Conservation (phyloP, 2,797 vertebrate genomes). For the Sus cebifrons region DNA sequence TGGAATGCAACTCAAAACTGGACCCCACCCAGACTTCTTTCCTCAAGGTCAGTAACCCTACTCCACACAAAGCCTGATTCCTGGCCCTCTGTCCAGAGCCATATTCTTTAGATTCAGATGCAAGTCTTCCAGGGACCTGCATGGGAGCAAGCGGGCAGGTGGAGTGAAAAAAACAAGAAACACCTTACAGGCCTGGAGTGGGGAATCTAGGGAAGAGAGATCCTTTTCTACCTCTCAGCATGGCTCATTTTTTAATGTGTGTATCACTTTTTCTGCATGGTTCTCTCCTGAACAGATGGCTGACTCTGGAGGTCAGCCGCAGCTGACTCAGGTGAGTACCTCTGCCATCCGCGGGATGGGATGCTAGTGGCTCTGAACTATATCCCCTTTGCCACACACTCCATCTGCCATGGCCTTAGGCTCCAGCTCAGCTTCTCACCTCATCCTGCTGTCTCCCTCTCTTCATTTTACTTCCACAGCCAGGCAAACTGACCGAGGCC, state of each 20-base stretch:
- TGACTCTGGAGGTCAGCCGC: constrained; percentile 96
- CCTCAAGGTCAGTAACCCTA: constrained; percentile 92
- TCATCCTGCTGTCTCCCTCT: background rate
- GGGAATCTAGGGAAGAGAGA: constrained; percentile 15
- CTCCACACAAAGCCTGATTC: background rate
- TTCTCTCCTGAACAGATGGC: constrained; percentile 93
- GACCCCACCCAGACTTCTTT: constrained; percentile 97
- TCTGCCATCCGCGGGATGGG: background rate
- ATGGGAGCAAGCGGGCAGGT: background rate
- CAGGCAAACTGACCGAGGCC: constrained; percentile 96
- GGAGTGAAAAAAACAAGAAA: background rate
- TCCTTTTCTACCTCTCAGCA: background rate
- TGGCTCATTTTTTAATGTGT: background rate
- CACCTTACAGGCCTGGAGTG: background rate
- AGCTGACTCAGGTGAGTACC: constrained; percentile 94
- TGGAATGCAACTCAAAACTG: constrained; percentile 97
- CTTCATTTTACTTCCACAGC: constrained; percentile 89
- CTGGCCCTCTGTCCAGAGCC: background rate
- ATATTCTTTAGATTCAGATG: constrained; percentile 28
- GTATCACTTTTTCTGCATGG: constrained; percentile 54
- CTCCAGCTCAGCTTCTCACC: background rate
- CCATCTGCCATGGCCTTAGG: background rate
- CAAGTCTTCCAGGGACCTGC: constrained; percentile 26
- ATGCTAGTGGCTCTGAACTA: background rate
- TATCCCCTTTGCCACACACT: background rate